Evolutionary conservation across 2,888 invertebrate species (phyloP), one percentile per base, ranked within the genome.

Genomic region (Resseliella maxima): DNA sequence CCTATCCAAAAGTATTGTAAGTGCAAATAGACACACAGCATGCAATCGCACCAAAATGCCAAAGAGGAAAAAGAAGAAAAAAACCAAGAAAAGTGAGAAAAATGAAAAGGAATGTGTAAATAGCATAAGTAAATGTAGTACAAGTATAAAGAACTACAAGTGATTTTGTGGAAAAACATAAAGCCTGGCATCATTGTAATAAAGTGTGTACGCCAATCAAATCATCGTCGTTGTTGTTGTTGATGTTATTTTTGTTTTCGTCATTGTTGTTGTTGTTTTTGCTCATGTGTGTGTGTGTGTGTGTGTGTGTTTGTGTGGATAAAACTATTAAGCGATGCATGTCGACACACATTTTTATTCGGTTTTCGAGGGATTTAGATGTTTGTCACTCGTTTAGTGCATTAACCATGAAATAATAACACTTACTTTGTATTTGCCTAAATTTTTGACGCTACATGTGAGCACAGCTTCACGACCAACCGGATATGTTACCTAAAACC

Each of bases 1-100:
- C 96, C 97, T 97, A 12, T 27, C 0, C n/a, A n/a, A n/a, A n/a
- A n/a, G n/a, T n/a, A n/a, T 8, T n/a, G 5, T 12, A 35, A 31
- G 10, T 50, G 46, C 24, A 59, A 24, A 59, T 24, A 59, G 50
- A 50, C 2, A 2, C 15, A 18, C 50, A 50, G 59, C 21, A 18
- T 21, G 8, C 50, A n/a, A n/a, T n/a, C n/a, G n/a, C n/a, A n/a
- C n/a, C n/a, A n/a, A n/a, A n/a, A 41, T 41, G 41, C 5, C 6
- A 41, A 41, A 5, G 41, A 41, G 41, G 12, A 12, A 41, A 41
- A 41, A 5, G 5, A 41, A 41, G 5, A 41, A 41, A 5, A 41
- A 41, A 41, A 41, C 24, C 24, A 24, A 24, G 15, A 24, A 59
- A 24, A n/a, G 24, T 12, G 27, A 59, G 59, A 59, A 24, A 50